Conservation (phyloP, 2,797 vertebrate species). For the Neopelma chrysocephalum region DNA sequence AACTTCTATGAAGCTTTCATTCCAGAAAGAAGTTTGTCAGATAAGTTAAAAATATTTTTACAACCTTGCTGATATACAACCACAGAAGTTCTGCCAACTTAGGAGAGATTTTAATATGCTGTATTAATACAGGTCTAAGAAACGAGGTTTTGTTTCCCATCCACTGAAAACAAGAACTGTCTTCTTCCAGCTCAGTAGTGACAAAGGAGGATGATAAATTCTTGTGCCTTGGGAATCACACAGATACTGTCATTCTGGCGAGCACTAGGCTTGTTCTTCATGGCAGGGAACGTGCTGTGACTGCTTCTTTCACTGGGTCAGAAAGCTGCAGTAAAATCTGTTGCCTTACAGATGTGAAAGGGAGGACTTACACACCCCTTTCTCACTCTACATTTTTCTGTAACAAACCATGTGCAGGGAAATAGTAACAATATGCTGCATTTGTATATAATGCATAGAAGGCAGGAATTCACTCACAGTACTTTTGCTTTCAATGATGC, state of each 20-base stretch:
- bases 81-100: neutral
- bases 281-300: fast-evolving
- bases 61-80: neutral
- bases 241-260: neutral
- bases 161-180: neutral
- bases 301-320: neutral
- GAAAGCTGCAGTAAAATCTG: neutral
- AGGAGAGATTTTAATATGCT: neutral
- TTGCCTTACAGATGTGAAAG: neutral
- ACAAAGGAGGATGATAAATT: neutral
- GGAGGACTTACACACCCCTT: neutral
- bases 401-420: neutral
- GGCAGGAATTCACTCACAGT: neutral
- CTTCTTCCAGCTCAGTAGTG: neutral
- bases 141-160: neutral
- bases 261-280: neutral
- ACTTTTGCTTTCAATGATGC: neutral
- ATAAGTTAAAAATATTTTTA: conserved; percentile 2
- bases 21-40: neutral
- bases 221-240: neutral
- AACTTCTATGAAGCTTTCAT: neutral
- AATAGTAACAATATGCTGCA: neutral
- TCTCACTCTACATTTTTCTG: neutral
- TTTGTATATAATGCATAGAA: neutral
- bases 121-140: neutral